phyloP scores from a whole-genome alignment of 2,888 invertebrate genomes.

The Diaperis boleti region DNA sequence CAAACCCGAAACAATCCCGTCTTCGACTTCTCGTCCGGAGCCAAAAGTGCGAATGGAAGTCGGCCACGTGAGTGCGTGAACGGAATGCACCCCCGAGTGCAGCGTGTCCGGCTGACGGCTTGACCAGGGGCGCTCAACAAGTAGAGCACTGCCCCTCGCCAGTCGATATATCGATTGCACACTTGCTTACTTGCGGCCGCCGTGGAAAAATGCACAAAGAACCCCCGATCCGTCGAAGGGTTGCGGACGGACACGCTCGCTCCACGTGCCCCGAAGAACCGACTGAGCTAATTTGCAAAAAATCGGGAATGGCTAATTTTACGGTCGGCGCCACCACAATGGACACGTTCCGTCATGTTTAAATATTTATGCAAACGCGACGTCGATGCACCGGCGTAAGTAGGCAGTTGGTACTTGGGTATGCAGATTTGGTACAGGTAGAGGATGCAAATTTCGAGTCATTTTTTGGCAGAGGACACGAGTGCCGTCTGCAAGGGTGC shows the following conservation, averaged over 20 bases:
- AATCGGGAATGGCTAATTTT: conserved; percentile 2
- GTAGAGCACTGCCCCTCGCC: conserved; percentile 65
- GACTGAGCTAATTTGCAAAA: conserved; percentile 7
- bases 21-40: neutral
- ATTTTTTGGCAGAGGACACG: too few relatives aligned
- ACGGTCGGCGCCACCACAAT: conserved; percentile 2
- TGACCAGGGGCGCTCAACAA: conserved; percentile 61
- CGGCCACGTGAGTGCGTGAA: conserved; percentile 53
- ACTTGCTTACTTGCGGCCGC: conserved; percentile 35
- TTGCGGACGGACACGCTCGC: conserved; percentile 18
- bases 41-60: conserved; percentile 22
- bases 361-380: conserved; percentile 2
- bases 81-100: conserved; percentile 59
- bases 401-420: neutral
- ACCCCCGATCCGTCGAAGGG: conserved; percentile 2
- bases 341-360: neutral
- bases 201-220: conserved; percentile 47
- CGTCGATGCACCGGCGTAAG: neutral
- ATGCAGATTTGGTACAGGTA: neutral
- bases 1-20: neutral
- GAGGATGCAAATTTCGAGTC: conserved; percentile 1
- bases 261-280: conserved; percentile 24
- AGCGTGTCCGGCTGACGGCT: conserved; percentile 53
- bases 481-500: too few relatives aligned
- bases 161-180: conserved; percentile 66